Conservation (phyloP, 2,113 vertebrate species). For the Ifrita kowaldi region DNA sequence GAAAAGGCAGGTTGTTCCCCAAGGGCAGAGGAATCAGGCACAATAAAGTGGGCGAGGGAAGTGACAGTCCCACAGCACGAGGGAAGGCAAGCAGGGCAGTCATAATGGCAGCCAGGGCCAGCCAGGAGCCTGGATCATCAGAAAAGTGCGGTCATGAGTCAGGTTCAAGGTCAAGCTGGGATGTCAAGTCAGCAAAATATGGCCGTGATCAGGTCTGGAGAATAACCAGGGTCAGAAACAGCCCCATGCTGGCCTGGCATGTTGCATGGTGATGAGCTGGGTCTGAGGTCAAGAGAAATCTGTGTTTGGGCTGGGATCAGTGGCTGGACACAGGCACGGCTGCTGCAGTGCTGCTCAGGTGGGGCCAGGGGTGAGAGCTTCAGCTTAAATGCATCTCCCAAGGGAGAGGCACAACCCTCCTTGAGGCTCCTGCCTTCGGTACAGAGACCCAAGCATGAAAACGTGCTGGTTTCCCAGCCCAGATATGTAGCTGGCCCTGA, state of each 20-base stretch:
- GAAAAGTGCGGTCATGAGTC: background rate
- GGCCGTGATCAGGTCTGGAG: background rate
- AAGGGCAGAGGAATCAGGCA: background rate
- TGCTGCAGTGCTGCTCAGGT: background rate
- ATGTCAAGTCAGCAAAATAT: background rate
- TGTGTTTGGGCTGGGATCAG: too few species aligned
- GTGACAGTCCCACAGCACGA: too few species aligned
- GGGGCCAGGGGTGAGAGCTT: background rate
- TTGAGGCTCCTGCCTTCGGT: background rate
- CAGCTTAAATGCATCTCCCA: background rate
- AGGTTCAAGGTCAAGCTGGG: background rate
- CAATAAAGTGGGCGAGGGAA: background rate
- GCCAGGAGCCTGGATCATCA: background rate
- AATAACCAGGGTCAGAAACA: background rate
- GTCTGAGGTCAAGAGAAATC: background rate
- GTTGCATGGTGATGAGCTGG: background rate
- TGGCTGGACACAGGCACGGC: background rate
- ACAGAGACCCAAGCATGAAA: background rate
- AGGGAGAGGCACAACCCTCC: background rate
- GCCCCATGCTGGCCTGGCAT: background rate
- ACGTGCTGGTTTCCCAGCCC: background rate
- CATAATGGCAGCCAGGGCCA: background rate
- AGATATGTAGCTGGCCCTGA: background rate
- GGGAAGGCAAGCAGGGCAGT: background rate
- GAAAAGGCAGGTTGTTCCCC: background rate